These are phyloP conservation scores for Aurelia coerulea DNA, from an alignment of 30 jellyfish, hydroid and myxozoan species.

Conservation along the genomic window DNA sequence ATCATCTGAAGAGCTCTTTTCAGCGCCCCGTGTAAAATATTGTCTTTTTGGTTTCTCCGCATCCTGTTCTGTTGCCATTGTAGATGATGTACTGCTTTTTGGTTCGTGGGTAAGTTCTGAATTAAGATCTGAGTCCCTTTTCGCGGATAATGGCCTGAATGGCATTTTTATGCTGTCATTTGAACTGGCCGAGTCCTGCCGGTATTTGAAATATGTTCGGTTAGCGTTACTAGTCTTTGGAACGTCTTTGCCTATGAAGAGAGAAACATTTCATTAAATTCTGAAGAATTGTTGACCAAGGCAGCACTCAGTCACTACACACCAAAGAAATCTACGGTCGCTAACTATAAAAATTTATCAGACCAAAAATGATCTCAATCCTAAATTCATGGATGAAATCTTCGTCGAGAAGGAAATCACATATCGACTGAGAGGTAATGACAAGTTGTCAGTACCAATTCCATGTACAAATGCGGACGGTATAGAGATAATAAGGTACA, in stretches of 20 bases:
- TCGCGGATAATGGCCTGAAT: constrained; percentile 70
- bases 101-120: not conserved
- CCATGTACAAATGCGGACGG: too few relatives aligned
- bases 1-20: constrained; percentile 25
- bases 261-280: too few relatives aligned
- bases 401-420: too few relatives aligned
- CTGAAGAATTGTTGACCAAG: too few relatives aligned
- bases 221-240: constrained; percentile 23
- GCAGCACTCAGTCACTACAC: too few relatives aligned
- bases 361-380: too few relatives aligned
- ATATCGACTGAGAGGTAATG: too few relatives aligned
- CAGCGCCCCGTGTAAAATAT: constrained; percentile 4
- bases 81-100: not conserved
- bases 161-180: constrained; percentile 20
- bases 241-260: constrained; percentile 42
- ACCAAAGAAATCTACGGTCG: too few relatives aligned
- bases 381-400: too few relatives aligned
- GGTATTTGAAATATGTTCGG: constrained; percentile 33
- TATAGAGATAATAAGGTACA: too few relatives aligned
- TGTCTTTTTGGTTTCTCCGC: not conserved
- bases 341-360: too few relatives aligned
- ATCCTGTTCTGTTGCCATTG: not conserved
- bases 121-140: not conserved
- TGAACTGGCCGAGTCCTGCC: constrained; percentile 53
- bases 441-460: too few relatives aligned